A percentile compares a stretch with the other conserved stretches of the same genome.
phyloP scores from a whole-genome alignment of 2,888 invertebrate genomes.

The Buathra laborator region DNA sequence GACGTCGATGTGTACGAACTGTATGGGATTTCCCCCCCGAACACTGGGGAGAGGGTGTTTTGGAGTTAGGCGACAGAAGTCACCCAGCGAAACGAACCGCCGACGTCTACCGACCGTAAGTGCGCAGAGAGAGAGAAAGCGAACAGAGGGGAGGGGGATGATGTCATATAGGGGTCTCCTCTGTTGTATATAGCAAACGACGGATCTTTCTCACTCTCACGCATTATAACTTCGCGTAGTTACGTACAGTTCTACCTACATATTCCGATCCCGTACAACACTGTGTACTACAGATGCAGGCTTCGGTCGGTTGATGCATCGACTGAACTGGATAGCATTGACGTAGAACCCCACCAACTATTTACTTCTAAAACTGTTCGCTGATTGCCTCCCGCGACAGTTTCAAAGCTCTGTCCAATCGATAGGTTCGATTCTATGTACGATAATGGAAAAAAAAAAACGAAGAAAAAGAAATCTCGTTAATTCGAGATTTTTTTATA shows the following conservation, averaged over 20 bases:
- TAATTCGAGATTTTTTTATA: not conserved
- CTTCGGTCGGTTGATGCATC: slow-evolving; percentile 77
- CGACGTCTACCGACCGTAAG: slow-evolving; percentile 48
- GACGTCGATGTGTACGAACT: slow-evolving; percentile 30
- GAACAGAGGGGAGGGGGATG: slow-evolving; percentile 77
- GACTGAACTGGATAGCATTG: slow-evolving; percentile 72
- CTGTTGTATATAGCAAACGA: slow-evolving; percentile 33
- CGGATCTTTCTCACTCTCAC: slow-evolving; percentile 61
- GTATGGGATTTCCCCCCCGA: slow-evolving; percentile 8
- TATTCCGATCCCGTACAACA: slow-evolving; percentile 27
- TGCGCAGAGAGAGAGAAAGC: slow-evolving; percentile 10
- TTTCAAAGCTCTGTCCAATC: not conserved
- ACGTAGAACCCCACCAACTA: slow-evolving; percentile 68
- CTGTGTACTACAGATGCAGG: slow-evolving; percentile 75
- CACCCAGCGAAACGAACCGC: slow-evolving; percentile 83
- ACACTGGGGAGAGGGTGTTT: slow-evolving; percentile 70
- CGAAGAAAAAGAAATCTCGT: not conserved
- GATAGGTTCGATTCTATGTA: not conserved
- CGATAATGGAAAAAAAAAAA: not conserved
- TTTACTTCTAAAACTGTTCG: not conserved
- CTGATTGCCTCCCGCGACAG: not conserved
- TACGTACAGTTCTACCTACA: slow-evolving; percentile 21
- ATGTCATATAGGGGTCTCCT: slow-evolving; percentile 82
- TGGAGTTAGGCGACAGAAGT: slow-evolving; percentile 84
- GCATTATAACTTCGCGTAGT: slow-evolving; percentile 28